Percentiles rank a stretch among this genome's conserved stretches.
phyloP scores from a whole-genome alignment of 2,888 invertebrate species.

The Eledone cirrhosa region DNA sequence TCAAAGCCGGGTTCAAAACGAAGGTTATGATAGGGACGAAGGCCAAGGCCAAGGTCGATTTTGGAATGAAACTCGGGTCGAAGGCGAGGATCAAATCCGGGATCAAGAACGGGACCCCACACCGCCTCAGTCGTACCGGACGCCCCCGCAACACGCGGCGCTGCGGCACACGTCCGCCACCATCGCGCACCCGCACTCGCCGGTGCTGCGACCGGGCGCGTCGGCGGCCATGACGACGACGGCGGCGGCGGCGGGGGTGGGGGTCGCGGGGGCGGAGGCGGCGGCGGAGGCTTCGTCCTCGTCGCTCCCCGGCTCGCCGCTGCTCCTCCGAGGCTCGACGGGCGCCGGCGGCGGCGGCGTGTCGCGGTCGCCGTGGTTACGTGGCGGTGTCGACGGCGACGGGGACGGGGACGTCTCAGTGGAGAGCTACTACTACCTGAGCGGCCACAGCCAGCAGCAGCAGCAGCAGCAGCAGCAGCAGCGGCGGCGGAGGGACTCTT shows the following conservation, averaged over 20 bases:
- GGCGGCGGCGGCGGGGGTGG: not conserved
- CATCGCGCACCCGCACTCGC: not conserved
- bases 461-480: not conserved
- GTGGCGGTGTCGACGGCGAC: not conserved
- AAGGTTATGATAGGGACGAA: too few relatives aligned
- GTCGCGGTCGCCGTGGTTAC: not conserved
- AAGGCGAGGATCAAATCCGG: too few relatives aligned
- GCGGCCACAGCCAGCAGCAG: not conserved
- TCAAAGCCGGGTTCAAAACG: too few relatives aligned
- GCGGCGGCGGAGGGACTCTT: too few relatives aligned
- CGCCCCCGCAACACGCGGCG: too few relatives aligned
- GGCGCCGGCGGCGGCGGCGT: not conserved
- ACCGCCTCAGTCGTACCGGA: too few relatives aligned
- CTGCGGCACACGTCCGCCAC: too few relatives aligned
- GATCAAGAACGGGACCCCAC: too few relatives aligned
- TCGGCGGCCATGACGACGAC: not conserved
- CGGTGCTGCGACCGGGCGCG: not conserved
- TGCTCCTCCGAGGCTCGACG: not conserved
- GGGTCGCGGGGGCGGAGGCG: not conserved
- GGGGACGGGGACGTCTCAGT: not conserved
- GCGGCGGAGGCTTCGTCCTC: not conserved
- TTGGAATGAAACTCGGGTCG: too few relatives aligned
- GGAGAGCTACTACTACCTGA: slow-evolving; percentile 1
- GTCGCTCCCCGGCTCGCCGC: too few relatives aligned
- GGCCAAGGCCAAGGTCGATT: too few relatives aligned